Base-by-base conservation (phyloP, 2,888 invertebrate genomes). In the Pegoplata infirma region DNA sequence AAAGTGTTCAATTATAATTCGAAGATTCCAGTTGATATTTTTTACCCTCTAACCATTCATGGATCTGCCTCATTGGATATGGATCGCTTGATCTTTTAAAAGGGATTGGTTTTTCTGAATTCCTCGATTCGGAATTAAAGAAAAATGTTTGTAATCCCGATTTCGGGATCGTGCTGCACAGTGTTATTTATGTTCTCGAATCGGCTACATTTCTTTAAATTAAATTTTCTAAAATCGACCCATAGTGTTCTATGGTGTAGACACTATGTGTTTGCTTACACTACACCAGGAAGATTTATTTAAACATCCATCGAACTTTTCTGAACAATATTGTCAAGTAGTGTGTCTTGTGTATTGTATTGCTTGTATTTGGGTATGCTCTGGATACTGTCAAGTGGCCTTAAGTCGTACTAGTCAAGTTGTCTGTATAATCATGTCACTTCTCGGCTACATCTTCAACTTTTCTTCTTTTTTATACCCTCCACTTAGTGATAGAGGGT, bases 321-420 rank as follows among this genome's bases (percentile, higher is more conserved):
- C 25, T 25, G 36, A 40, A 40, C n/a, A 79, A 74, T 63, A 75
- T 75, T 67, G 67, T 79, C 79, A 79, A 79, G 75, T 79, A 51
- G 56, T 58, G n/a, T 66, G 66, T 19, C 21, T 28, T 64, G 53
- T 44, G 61, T 76, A n/a, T n/a, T n/a, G n/a, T n/a, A n/a, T n/a
- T n/a, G n/a, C n/a, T n/a, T n/a, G n/a, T n/a, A 56, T 63, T 61
- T 58, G 51, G 17, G 64, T 53, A 68, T 73, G 78, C 78, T 81
- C 73, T 80, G 73, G 61, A 80, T 76, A 77, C 71, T 76, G 81
- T 82, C 80, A 82, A 81, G 81, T 81, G 81, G 81, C 61, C 76
- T 80, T 78, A 77, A 81, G 69, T 73, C 77, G 59, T 66, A 68
- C 68, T 76, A 80, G 80, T 78, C 77, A 78, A 80, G 80, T 72